A percentile compares a stretch with the other conserved stretches of the same genome.
Evolutionary conservation across 1,140 invertebrate genomes (phyloP).

Genomic region (Agrilus planipennis): DNA sequence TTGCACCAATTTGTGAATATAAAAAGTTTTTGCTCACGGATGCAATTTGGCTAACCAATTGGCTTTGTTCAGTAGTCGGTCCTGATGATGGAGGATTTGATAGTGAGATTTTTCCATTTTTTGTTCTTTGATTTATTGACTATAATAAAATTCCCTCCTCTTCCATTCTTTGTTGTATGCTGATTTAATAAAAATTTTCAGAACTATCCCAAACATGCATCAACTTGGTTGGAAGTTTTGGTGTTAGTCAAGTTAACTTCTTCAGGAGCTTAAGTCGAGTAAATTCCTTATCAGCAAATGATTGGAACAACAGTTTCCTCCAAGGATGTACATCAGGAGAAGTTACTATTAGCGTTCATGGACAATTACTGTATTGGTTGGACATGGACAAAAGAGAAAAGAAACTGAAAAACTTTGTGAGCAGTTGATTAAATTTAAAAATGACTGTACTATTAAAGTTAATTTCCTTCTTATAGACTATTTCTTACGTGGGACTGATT

Average conservation of each 20-base stretch:
- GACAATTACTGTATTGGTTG: constrained; percentile 15
- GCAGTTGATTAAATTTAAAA: not conserved
- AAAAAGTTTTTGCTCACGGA: constrained; percentile 18
- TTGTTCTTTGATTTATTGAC: constrained; percentile 1
- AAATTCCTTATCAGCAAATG: constrained; percentile 16
- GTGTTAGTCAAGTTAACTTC: too few species aligned
- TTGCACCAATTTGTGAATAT: constrained; percentile 7
- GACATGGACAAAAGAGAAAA: constrained; percentile 8
- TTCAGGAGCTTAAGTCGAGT: too few species aligned
- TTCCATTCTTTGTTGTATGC: too few species aligned
- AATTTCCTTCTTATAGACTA: constrained; percentile 1
- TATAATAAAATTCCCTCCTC: not conserved
- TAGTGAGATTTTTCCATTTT: constrained; percentile 3
- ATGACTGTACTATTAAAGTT: not conserved
- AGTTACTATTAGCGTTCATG: constrained; percentile 16
- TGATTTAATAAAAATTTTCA: too few species aligned
- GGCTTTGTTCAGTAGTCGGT: constrained; percentile 14
- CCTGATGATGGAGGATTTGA: constrained; percentile 15
- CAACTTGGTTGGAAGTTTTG: too few species aligned
- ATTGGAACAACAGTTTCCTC: constrained; percentile 24
- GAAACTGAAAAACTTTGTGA: too few species aligned
- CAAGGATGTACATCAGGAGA: constrained; percentile 20
- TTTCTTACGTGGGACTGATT: not conserved
- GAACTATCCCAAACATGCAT: too few species aligned
- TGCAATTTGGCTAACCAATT: constrained; percentile 22